phyloP scores from a whole-genome alignment of 2,113 vertebrate genomes.

The Misgurnus anguillicaudatus region DNA sequence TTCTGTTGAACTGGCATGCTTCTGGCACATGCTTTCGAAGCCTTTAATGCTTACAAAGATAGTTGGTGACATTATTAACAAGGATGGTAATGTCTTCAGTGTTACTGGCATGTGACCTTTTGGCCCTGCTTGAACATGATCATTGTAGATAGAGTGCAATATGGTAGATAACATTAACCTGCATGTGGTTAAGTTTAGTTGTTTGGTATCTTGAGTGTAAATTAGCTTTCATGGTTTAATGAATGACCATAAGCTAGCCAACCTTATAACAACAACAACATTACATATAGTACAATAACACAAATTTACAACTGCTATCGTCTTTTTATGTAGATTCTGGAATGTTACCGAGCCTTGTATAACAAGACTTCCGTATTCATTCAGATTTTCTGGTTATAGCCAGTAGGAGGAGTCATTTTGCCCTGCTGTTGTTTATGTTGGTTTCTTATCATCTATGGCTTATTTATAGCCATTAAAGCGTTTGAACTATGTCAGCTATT shows the following conservation, averaged over 20 bases:
- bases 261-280: neutral
- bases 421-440: slow-evolving; percentile 14
- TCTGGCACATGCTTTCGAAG: slow-evolving; percentile 25
- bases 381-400: slow-evolving; percentile 26
- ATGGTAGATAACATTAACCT: neutral
- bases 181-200: neutral
- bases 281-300: neutral
- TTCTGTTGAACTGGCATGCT: slow-evolving; percentile 34
- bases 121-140: neutral
- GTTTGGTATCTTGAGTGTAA: neutral
- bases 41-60: slow-evolving; percentile 8
- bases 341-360: slow-evolving; percentile 1
- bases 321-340: neutral
- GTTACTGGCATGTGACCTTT: slow-evolving; percentile 11
- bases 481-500: neutral
- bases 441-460: neutral
- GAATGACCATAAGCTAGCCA: neutral
- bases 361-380: slow-evolving; percentile 36
- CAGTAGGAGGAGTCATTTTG: slow-evolving; percentile 39
- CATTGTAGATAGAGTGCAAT: neutral
- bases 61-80: slow-evolving; percentile 17
- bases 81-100: neutral
- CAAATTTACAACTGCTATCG: neutral
- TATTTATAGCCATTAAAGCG: neutral
- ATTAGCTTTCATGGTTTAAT: neutral